Base-by-base conservation (phyloP, 2,888 invertebrate genomes). In the Anorthoa munda region DNA sequence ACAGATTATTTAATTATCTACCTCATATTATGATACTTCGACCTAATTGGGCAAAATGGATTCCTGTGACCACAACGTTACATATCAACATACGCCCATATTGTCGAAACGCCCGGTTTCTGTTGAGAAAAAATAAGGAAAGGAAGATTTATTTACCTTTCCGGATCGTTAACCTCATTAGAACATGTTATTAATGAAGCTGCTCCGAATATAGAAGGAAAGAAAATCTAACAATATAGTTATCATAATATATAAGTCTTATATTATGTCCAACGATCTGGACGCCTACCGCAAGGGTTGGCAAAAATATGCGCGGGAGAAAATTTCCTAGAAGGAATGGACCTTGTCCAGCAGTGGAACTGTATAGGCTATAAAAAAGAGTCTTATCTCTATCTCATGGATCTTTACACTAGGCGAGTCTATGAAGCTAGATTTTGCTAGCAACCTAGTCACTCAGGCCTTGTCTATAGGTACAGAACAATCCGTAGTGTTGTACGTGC, bases 161-260 rank as follows among this genome's bases (percentile, higher is more conserved):
- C 13, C 18, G 50, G 72, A 45, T 71, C 53, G 18, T 55, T 71
- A 71, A 60, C 72, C 79, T 78, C 39, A 45, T 53, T 68, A 68
- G 56, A 11, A 61, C 46, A 46, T 58, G 13, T 56, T 50, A 68
- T 58, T 77, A 50, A 77, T 45, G 21, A 48, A 31, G 2, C 7
- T 31, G 1, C 21, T 46, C 21, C 31, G 17, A 21, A 3, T 26
- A 18, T 17, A 9, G 39, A 39, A 39, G 39, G 39, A 39, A 39
- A 39, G 39, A 39, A 39, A 5, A 39, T 0, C 39, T 39, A 39
- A 39, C 39, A 39, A 39, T 39, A 39, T 39, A 39, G 9, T 39
- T 39, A 39, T 9, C 7, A 39, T 9, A 39, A 39, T 9, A 39
- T 39, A 39, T 9, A 39, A 39, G 39, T 39, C 39, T 9, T 39